phyloP scores from a whole-genome alignment of 2,113 vertebrate genomes.

The Toxostoma redivivum region DNA sequence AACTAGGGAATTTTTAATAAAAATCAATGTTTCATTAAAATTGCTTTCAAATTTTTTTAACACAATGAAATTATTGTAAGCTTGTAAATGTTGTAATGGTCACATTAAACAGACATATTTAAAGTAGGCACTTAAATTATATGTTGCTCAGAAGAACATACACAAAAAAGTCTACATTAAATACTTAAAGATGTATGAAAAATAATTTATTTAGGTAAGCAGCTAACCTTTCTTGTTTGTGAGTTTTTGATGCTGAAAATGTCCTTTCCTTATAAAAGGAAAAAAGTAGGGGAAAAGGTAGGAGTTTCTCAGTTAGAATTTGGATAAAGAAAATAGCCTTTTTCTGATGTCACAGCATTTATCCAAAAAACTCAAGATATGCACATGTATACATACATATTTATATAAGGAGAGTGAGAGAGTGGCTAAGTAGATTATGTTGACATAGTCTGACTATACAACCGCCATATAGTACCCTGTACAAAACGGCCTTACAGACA shows the following conservation, averaged over 20 bases:
- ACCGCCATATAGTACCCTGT: no score
- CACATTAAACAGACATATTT: neutral
- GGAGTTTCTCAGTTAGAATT: neutral
- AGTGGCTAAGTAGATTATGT: neutral
- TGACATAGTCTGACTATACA: neutral
- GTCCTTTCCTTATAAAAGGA: neutral
- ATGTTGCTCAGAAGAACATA: neutral
- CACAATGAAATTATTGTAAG: neutral
- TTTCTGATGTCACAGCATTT: neutral
- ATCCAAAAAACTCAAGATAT: neutral
- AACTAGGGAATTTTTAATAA: neutral
- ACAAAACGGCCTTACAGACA: neutral
- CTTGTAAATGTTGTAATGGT: neutral
- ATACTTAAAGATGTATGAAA: neutral
- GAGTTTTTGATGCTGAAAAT: neutral
- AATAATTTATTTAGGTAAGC: neutral
- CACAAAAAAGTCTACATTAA: neutral
- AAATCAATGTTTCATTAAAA: neutral
- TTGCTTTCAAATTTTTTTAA: neutral
- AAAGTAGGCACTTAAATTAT: neutral
- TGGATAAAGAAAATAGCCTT: neutral
- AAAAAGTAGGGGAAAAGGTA: neutral
- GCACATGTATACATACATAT: fast-evolving
- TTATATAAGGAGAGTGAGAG: neutral
- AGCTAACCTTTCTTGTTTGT: neutral